Base-by-base conservation (phyloP, 1,140 invertebrate genomes). In the Drosophila nigrodunni region DNA sequence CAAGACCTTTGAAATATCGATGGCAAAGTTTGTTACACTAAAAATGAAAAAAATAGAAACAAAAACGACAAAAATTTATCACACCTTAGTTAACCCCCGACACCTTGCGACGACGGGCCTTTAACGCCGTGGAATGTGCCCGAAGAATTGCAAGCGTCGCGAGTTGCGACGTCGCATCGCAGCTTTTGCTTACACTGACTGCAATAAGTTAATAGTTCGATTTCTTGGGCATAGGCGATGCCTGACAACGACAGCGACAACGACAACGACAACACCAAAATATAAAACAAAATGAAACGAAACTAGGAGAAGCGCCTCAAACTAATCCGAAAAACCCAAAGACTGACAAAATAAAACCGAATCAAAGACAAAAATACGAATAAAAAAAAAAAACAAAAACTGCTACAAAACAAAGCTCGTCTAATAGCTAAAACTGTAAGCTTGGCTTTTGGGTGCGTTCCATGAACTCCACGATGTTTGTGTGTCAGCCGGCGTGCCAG, bases 381-480 rank as follows among this genome's bases (percentile, higher is more conserved):
- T 21, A 11, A 47, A 55, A 64, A 55, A 46, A 39, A 47, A 35
- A 25, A 55, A n/a, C 37, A n/a, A 43, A 37, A 58, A 43, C 50
- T 15, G 35, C 3, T 59, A 47, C 21, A 58, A 54, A 77, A 85
- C 80, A 76, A 77, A 81, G 83, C 78, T 83, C 78, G 77, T 75
- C 75, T 62, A 82, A 88, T 76, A 54, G 67, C 70, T 49, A 77
- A 78, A 80, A 78, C 77, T 78, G 80, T 68, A 64, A 91, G 87
- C 70, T 89, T 90, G 89, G 86, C 86, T 91, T 92, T 89, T 92
- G 90, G 90, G 90, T 92, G 90, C 90, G 90, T 92, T 92, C 90
- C 91, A 90, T 92, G 90, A 92, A 92, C 90, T 88, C 90, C 90
- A 92, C 90, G 90, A 92, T 92, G 83, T 88, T 83, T 89, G 86